These are phyloP conservation scores for Himantopus leucocephalus DNA, from an alignment of 2,113 vertebrate species.

Conservation along the genomic window DNA sequence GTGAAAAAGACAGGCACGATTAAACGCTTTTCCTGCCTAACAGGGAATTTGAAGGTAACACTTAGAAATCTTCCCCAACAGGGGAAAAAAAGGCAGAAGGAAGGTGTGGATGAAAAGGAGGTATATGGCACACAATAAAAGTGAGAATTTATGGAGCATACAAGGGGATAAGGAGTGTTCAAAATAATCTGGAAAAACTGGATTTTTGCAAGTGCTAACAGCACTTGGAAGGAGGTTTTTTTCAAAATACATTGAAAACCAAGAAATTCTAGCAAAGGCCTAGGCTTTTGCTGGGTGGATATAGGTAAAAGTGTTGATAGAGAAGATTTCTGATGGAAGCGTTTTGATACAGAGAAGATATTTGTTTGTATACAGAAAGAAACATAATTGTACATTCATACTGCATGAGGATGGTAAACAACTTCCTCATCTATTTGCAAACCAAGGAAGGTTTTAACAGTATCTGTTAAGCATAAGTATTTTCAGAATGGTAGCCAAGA, in stretches of 20 bases:
- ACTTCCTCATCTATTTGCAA: not conserved
- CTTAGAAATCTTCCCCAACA: not conserved
- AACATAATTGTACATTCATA: not conserved
- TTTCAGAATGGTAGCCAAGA: not conserved
- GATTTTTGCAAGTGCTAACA: not conserved
- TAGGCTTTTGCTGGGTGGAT: not conserved
- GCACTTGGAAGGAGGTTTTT: not conserved
- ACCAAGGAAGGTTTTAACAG: not conserved
- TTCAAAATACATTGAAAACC: not conserved
- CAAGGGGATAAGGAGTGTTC: not conserved
- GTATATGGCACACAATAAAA: conserved; percentile 6
- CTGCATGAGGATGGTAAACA: not conserved
- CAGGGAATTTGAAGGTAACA: not conserved
- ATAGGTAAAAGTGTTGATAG: not conserved
- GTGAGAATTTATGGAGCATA: conserved; percentile 25
- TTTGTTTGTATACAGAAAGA: not conserved
- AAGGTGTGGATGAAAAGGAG: not conserved
- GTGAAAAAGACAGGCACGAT: not conserved
- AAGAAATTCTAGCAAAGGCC: not conserved
- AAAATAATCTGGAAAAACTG: conserved; percentile 21
- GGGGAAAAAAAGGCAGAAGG: not conserved
- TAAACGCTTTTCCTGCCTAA: not conserved
- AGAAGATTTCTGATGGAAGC: not conserved
- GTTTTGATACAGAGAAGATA: not conserved
- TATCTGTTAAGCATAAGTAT: not conserved